Conservation (phyloP, 2,888 invertebrate genomes). For the Ophonus ardosiacus region DNA sequence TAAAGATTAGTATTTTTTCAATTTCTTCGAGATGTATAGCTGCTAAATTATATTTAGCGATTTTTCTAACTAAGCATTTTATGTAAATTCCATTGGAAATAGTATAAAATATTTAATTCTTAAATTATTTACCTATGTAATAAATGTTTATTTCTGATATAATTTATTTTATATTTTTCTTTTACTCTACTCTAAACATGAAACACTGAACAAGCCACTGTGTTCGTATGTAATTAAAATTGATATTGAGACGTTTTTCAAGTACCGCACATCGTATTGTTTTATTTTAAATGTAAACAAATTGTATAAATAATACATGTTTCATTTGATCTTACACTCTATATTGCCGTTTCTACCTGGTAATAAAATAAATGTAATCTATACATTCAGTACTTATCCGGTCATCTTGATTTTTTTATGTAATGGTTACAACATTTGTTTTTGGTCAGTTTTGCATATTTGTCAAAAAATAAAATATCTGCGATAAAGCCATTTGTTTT, state of each 20-base stretch:
- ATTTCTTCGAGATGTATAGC: constrained; percentile 61
- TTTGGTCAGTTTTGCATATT: background rate
- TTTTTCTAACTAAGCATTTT: constrained; percentile 59
- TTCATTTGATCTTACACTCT: background rate
- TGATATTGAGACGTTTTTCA: constrained; percentile 15
- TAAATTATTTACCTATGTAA: constrained; percentile 63
- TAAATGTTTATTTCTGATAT: constrained; percentile 63
- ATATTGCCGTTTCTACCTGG: background rate
- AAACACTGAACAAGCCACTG: constrained; percentile 32
- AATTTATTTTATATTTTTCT: constrained; percentile 42
- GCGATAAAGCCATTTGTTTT: background rate
- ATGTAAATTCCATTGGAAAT: constrained; percentile 64
- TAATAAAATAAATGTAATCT: background rate
- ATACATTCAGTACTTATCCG: background rate
- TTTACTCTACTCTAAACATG: background rate
- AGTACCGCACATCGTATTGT: background rate
- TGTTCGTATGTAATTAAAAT: constrained; percentile 48
- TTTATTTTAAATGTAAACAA: background rate
- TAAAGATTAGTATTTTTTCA: constrained; percentile 61
- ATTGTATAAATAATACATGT: background rate
- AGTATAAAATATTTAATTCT: constrained; percentile 61
- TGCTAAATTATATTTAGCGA: constrained; percentile 61
- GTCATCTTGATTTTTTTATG: background rate
- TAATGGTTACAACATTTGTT: background rate
- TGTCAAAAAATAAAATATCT: background rate